These are phyloP conservation scores for Sphecodes monilicornis DNA, from an alignment of 2,888 invertebrate genomes.

Conservation along the genomic window DNA sequence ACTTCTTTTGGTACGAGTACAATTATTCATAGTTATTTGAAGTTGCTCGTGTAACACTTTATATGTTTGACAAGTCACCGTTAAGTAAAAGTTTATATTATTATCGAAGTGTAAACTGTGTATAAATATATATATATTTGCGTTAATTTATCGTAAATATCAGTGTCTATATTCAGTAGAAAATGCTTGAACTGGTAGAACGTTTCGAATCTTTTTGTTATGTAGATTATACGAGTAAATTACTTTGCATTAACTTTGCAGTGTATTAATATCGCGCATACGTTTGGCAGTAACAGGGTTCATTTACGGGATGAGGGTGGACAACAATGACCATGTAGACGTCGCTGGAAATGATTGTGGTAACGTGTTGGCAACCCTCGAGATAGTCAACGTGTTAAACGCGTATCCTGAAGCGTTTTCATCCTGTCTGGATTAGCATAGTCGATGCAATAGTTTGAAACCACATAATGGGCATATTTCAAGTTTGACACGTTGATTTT, in stretches of 20 bases:
- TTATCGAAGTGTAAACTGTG: background rate
- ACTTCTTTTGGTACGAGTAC: background rate
- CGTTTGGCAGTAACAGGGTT: background rate
- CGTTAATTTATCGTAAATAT: background rate
- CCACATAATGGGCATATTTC: background rate
- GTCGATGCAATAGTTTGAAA: background rate
- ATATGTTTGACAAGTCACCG: background rate
- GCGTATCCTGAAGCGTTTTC: slow-evolving; percentile 13
- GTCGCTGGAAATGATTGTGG: background rate
- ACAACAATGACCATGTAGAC: background rate
- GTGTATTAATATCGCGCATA: background rate
- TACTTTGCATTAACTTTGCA: background rate
- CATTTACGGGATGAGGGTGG: slow-evolving; percentile 4
- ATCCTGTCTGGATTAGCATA: slow-evolving; percentile 8
- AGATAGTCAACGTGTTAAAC: slow-evolving; percentile 4
- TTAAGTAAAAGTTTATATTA: background rate
- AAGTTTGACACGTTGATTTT: slow-evolving; percentile 1
- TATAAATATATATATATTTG: background rate
- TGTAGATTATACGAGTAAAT: background rate
- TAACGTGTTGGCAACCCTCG: background rate
- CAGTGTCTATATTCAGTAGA: background rate
- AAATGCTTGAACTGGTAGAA: background rate
- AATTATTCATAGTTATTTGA: background rate
- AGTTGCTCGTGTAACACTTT: background rate
- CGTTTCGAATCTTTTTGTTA: background rate